phyloP scores from a whole-genome alignment of 2,888 invertebrate genomes.

The Diarsia rubi region DNA sequence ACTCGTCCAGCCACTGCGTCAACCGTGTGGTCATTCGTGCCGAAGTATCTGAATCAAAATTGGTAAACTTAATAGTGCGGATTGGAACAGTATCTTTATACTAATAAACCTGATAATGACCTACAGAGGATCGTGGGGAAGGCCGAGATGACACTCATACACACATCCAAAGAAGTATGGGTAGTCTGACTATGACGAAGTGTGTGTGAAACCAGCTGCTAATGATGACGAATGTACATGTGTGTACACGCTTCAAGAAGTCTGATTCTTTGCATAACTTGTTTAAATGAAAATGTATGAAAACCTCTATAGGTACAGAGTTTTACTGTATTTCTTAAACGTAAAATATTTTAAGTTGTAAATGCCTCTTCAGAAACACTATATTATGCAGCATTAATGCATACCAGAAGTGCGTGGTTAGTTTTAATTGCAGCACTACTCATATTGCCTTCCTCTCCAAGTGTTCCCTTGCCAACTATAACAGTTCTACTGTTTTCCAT shows the following conservation, averaged over 20 bases:
- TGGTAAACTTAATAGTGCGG: background rate
- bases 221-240: background rate
- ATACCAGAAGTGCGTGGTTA: constrained; percentile 12
- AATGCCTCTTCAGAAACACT: background rate
- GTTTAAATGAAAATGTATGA: background rate
- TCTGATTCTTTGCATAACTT: background rate
- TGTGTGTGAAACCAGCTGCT: background rate
- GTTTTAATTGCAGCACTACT: constrained; percentile 45
- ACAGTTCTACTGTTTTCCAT: constrained; percentile 41
- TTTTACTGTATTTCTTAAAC: background rate
- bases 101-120: background rate
- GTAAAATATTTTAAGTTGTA: background rate
- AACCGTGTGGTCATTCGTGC: no score
- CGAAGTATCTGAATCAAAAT: background rate
- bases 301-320: no score
- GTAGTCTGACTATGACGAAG: background rate
- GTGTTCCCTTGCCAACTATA: constrained; percentile 52
- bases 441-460: constrained; percentile 31
- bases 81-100: background rate
- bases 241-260: background rate
- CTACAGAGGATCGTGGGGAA: background rate
- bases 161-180: background rate
- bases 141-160: background rate
- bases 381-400: background rate
- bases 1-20: no score